Conservation (phyloP, 2,797 vertebrate genomes). For the Tokudaia tokunoshimensis region DNA sequence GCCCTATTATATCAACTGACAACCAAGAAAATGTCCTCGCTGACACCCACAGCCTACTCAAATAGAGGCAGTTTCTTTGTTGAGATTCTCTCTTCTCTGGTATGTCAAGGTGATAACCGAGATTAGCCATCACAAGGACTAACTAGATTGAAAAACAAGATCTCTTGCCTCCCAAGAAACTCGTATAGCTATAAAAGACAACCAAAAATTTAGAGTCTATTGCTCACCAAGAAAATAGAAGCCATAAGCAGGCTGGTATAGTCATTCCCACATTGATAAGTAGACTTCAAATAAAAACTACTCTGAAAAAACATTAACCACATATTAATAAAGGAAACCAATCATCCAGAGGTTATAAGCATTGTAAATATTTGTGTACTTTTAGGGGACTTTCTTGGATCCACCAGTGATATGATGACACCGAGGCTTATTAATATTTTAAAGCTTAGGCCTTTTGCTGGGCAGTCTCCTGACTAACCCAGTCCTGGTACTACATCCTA, state of each 20-base stretch:
- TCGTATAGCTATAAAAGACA: background rate
- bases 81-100: background rate
- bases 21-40: background rate
- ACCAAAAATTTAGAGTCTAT: background rate
- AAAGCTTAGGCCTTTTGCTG: background rate
- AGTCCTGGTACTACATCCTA: background rate
- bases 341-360: background rate
- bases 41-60: background rate
- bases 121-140: background rate
- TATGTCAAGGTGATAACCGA: background rate
- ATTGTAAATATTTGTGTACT: background rate
- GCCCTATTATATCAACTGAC: background rate
- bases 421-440: background rate
- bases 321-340: background rate
- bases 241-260: background rate
- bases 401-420: background rate
- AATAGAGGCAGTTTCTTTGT: background rate
- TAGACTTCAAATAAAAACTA: background rate
- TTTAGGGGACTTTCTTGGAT: background rate
- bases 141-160: background rate
- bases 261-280: background rate
- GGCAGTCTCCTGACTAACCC: background rate
- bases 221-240: background rate
- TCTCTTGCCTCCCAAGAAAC: background rate
- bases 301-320: background rate